Base-by-base conservation (phyloP, 2,797 vertebrate genomes). In the Amniataba percoides region DNA sequence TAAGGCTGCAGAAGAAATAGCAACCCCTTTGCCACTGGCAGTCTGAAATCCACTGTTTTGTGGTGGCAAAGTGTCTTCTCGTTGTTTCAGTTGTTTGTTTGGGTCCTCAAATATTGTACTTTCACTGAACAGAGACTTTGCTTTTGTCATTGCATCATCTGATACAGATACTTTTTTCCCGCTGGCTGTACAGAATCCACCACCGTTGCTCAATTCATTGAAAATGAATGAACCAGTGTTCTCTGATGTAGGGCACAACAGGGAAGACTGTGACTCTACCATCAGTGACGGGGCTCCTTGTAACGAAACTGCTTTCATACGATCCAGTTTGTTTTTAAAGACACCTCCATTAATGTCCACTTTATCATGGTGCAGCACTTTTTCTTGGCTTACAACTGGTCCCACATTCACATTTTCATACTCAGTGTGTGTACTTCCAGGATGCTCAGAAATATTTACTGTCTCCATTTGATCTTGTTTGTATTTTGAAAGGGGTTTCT, bases 1-100 rank as follows among this genome's bases (percentile, higher is more conserved):
- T 27, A 98, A 83, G 39, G 96, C 94, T 49, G 83, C 90, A 78
- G 95, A 86, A 78, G 96, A 97, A 82, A 97, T 23, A 0, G 61
- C 18, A 12, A 96, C 92, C 21, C 72, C 83, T 87, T 96, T 97
- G 49, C 95, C 96, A 87, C 94, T 94, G 75, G 96, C 96, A 49
- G 77, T 91, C 60, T 89, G 81, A 89, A 93, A 93, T 53, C 87
- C 90, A 49, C 15, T 2, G 0, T 16, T 78, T 13, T 61, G 71
- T 45, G 46, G 92, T 88, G 69, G 78, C 92, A 90, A 93, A 93
- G 11, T 86, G 87, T 92, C 63, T 55, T 39, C n/a, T 21, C 60
- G 74, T 25, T 71, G 73, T 71, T 66, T 68, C 87, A 86, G 88
- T 18, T 46, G 55, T 62, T 65, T 53, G 31, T 49, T 69, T 49